Percentiles rank a stretch among this genome's conserved stretches.
Evolutionary conservation across 2,888 invertebrate species (phyloP).

Genomic region (Nemoura dubitans): DNA sequence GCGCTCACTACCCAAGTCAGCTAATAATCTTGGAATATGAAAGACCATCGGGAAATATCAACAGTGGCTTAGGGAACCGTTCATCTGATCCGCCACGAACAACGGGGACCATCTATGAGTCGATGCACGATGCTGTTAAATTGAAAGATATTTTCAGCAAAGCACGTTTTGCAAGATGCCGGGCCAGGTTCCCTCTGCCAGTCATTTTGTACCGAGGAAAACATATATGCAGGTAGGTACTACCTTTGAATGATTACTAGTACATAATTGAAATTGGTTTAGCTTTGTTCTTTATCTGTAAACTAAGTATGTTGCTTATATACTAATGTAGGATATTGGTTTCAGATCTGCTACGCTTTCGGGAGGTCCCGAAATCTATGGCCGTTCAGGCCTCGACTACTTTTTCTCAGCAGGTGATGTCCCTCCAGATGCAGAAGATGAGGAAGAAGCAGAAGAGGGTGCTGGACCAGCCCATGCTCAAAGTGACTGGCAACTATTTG

Average conservation of each 20-base stretch:
- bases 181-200: conserved; percentile 79
- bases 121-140: conserved; percentile 65
- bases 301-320: no score
- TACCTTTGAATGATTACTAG: background rate
- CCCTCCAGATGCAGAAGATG: conserved; percentile 49
- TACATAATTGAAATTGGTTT: background rate
- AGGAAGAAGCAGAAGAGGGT: conserved; percentile 55
- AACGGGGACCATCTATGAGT: conserved; percentile 67
- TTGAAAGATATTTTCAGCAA: conserved; percentile 71
- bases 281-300: background rate
- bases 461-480: conserved; percentile 51
- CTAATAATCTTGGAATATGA: conserved; percentile 72
- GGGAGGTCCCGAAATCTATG: conserved; percentile 77
- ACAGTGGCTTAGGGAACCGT: conserved; percentile 50
- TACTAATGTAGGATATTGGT: background rate
- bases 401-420: conserved; percentile 61
- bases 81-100: conserved; percentile 55
- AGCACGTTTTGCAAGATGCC: conserved; percentile 77
- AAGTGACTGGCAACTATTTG: conserved; percentile 68
- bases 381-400: conserved; percentile 71
- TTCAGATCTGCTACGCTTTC: conserved; percentile 78
- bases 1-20: conserved; percentile 76
- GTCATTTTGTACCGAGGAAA: conserved; percentile 80
- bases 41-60: conserved; percentile 54
- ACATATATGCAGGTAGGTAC: conserved; percentile 67